Evolutionary conservation across 2,888 invertebrate species (phyloP).

Genomic region (Scaeva pyrastri): DNA sequence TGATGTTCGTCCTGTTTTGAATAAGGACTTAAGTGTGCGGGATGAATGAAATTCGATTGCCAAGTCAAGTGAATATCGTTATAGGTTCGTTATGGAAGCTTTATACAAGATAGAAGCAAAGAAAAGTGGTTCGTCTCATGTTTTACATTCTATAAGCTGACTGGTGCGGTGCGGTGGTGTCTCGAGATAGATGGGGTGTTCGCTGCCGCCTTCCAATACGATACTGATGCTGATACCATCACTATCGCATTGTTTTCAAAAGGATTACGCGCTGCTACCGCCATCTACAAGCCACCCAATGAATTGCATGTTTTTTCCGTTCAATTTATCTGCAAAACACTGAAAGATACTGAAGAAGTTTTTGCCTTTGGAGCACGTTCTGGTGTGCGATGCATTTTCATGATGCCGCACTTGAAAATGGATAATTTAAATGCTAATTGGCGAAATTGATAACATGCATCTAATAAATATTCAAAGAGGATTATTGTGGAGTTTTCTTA

Average conservation of each 20-base stretch:
- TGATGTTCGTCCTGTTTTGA: not conserved
- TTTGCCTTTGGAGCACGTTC: slow-evolving; percentile 48
- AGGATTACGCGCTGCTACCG: slow-evolving; percentile 8
- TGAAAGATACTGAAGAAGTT: slow-evolving; percentile 47
- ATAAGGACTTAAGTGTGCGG: slow-evolving; percentile 12
- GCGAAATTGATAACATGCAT: slow-evolving; percentile 49
- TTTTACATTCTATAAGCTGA: slow-evolving; percentile 59
- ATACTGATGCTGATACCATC: slow-evolving; percentile 6
- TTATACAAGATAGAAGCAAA: slow-evolving; percentile 18
- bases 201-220: too few species aligned
- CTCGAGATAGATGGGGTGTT: not conserved
- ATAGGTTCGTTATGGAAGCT: not conserved
- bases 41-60: slow-evolving; percentile 56
- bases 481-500: slow-evolving; percentile 3
- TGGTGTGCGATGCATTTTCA: slow-evolving; percentile 60
- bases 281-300: slow-evolving; percentile 3
- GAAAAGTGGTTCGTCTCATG: slow-evolving; percentile 9
- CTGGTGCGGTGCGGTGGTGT: too few species aligned
- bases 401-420: slow-evolving; percentile 57
- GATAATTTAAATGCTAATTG: slow-evolving; percentile 72
- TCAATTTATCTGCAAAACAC: slow-evolving; percentile 61
- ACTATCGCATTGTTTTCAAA: slow-evolving; percentile 35
- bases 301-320: slow-evolving; percentile 56
- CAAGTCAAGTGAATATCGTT: slow-evolving; percentile 51
- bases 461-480: slow-evolving; percentile 36